Evolutionary conservation across 2,888 invertebrate genomes (phyloP).

Genomic region (Sussaba pulchella): DNA sequence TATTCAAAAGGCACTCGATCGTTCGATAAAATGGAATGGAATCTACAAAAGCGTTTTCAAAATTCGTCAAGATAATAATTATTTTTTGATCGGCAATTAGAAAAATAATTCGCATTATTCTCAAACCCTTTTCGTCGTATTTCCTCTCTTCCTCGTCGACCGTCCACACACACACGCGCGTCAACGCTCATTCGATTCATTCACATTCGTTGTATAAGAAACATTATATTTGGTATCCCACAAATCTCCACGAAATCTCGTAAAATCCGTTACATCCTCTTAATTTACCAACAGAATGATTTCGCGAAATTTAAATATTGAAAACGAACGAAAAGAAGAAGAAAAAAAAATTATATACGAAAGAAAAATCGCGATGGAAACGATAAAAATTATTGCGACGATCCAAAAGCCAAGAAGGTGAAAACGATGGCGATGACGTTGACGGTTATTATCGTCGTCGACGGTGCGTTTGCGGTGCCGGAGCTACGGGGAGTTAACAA

Average conservation of each 20-base stretch:
- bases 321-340: no score
- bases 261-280: neutral
- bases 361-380: constrained; percentile 1
- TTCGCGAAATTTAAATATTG: neutral
- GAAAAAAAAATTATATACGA: neutral
- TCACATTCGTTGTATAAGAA: neutral
- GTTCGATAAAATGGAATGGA: no score
- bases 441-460: constrained; percentile 16
- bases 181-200: neutral
- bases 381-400: neutral
- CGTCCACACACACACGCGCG: no score
- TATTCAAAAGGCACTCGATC: no score
- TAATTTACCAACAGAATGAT: constrained; percentile 1
- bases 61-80: no score
- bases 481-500: constrained; percentile 48
- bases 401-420: neutral
- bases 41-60: no score
- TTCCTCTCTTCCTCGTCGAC: no score
- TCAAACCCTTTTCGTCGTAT: no score
- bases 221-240: constrained; percentile 1
- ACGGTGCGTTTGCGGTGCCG: neutral
- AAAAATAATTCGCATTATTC: no score
- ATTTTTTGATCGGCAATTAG: no score
- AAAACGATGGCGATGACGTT: constrained; percentile 13
- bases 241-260: constrained; percentile 4